phyloP scores from a whole-genome alignment of 2,888 invertebrate genomes.

The Esperia sulphurella region DNA sequence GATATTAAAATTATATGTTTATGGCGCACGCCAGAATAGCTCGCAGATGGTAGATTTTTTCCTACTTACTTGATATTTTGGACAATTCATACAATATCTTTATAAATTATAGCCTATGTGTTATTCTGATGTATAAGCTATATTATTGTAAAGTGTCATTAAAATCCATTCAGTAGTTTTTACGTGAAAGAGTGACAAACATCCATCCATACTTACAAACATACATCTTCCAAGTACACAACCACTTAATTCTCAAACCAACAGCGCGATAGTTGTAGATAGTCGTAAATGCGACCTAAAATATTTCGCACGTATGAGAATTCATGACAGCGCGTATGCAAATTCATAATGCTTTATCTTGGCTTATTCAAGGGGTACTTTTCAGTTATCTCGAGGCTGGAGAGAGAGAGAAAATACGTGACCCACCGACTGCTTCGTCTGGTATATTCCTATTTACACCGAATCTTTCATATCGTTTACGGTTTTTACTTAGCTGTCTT shows the following conservation, averaged over 20 bases:
- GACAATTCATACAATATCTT: too few species aligned
- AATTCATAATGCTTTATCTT: constrained; percentile 13
- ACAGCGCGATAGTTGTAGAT: constrained; percentile 1
- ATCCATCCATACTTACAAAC: too few species aligned
- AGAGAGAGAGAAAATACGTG: constrained; percentile 7
- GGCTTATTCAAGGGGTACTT: constrained; percentile 13
- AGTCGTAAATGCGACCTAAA: neutral
- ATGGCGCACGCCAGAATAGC: too few species aligned
- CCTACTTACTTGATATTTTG: too few species aligned
- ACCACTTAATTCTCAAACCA: neutral
- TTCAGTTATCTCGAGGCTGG: constrained; percentile 10
- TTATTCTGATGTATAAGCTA: too few species aligned
- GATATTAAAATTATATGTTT: too few species aligned
- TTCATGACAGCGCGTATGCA: constrained; percentile 3
- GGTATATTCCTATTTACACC: neutral
- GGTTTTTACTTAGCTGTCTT: neutral
- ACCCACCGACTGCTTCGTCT: constrained; percentile 3
- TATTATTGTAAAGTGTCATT: too few species aligned
- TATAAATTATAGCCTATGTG: too few species aligned
- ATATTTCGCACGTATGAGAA: neutral
- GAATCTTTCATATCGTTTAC: neutral
- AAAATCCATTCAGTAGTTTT: too few species aligned
- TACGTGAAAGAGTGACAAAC: too few species aligned
- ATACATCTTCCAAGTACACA: too few species aligned
- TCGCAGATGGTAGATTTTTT: too few species aligned